phyloP scores from a whole-genome alignment of 1,140 invertebrate genomes.

The Muscidifurax raptorellus region DNA sequence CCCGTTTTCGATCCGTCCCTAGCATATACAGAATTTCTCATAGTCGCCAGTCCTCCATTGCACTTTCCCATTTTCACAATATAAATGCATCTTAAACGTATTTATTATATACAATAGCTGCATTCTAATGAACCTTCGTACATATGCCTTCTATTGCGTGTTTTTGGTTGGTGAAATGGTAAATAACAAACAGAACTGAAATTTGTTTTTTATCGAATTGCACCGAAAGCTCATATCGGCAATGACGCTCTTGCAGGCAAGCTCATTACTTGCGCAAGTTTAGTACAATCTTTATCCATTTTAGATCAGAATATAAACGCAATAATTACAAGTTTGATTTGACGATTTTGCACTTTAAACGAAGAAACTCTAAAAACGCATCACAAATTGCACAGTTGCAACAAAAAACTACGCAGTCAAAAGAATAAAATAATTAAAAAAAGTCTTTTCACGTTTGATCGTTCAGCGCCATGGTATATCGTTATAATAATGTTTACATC shows the following conservation, averaged over 20 bases:
- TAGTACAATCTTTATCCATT: background rate
- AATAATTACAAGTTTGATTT: background rate
- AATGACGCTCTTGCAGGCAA: background rate
- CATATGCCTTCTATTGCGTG: slow-evolving; percentile 61
- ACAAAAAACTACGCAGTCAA: background rate
- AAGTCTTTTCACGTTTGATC: background rate
- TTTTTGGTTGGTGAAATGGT: slow-evolving; percentile 54
- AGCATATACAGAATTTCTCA: slow-evolving; percentile 53
- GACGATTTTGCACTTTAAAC: background rate
- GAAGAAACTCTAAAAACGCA: background rate
- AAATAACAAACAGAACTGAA: slow-evolving; percentile 38
- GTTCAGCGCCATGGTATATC: background rate
- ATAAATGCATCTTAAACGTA: slow-evolving; percentile 73
- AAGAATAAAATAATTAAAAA: background rate
- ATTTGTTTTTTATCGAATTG: slow-evolving; percentile 53
- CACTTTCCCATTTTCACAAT: slow-evolving; percentile 75
- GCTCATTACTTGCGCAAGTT: background rate
- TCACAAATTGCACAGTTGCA: background rate
- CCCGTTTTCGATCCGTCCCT: slow-evolving; percentile 26
- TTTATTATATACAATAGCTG: slow-evolving; percentile 73
- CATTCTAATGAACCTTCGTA: slow-evolving; percentile 59
- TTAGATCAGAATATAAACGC: background rate
- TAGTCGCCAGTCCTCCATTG: slow-evolving; percentile 68
- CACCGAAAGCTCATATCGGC: slow-evolving; percentile 54
- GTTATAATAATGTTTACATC: background rate